Evolutionary conservation across 2,797 vertebrate species (phyloP).

Genomic region (Vespertilio murinus): DNA sequence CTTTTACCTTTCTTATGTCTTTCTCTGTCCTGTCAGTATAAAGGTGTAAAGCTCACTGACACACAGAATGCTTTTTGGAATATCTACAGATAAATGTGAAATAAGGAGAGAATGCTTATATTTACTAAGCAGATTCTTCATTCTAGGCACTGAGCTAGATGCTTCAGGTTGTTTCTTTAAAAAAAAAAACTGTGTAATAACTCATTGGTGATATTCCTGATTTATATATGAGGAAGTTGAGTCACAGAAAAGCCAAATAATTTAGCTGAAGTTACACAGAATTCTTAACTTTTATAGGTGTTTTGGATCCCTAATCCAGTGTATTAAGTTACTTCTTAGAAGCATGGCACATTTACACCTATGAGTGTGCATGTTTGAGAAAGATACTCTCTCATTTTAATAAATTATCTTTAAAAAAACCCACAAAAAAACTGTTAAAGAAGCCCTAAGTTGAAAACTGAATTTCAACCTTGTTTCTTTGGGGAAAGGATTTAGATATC

Average conservation of each 20-base stretch:
- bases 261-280: slow-evolving; percentile 6
- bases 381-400: neutral
- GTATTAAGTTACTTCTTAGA: neutral
- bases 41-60: neutral
- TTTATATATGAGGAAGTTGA: slow-evolving; percentile 16
- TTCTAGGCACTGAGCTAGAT: neutral
- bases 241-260: neutral
- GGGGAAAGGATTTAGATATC: neutral
- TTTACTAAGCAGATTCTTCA: neutral
- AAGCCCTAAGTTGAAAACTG: neutral
- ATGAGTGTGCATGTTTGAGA: neutral
- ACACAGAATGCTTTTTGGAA: neutral
- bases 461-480: slow-evolving; percentile 14
- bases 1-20: neutral
- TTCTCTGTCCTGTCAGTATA: neutral
- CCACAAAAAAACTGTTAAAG: neutral
- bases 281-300: neutral
- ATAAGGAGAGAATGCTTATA: neutral
- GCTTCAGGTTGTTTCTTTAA: neutral
- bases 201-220: neutral
- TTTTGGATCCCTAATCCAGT: neutral
- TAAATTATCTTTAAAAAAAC: neutral
- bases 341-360: neutral
- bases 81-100: neutral
- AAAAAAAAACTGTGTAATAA: neutral